Base-by-base conservation (phyloP, 2,113 vertebrate genomes). In the human region DNA sequence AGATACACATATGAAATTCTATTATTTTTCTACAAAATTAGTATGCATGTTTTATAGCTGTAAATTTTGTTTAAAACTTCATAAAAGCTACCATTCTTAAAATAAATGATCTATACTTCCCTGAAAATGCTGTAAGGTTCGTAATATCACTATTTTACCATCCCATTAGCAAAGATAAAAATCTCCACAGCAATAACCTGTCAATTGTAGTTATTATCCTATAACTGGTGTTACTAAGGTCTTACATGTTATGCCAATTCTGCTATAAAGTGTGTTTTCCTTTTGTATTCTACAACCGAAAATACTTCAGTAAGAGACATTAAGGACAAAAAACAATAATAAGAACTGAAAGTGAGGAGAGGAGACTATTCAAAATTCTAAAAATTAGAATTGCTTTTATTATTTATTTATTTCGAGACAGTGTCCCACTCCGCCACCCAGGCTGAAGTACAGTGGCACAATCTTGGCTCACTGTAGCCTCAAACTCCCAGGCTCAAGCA, bases 111-210 rank as follows among this genome's bases (percentile, higher is more conserved):
- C 88, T 1, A 23, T 40, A 95, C 27, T 72, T 80, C 25, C 27
- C 43, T 87, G 30, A 81, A 94, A 97, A 81, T 52, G 23, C 6
- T 81, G 66, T 88, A 84, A 70, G 50, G 83, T 48, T 52, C 90
- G 91, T 95, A 7, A 86, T 85, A 87, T 73, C 86, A 94, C n/a
- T 48, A 73, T 43, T 93, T 92, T 78, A 90, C 48, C 82, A 93
- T 95, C 12, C 64, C 61, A 27, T 8, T 88, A 43, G 50, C 92
- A 97, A 97, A 94, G 22, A 94, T 20, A 94, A n/a, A 45, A 76
- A 66, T 3, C 45, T 96, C 75, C 52, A 93, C 4, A 95, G 66
- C 38, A 95, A 13, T 72, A 57, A 30, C 27, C 8, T 93, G 75
- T 43, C 75, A 93, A 86, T 48, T 75, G 3, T 30, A 95, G 45